Percentiles rank a stretch among this genome's conserved stretches.
These are phyloP conservation scores for Coregonus suidteri DNA, from an alignment of 2,797 vertebrate species.

Conservation along the genomic window DNA sequence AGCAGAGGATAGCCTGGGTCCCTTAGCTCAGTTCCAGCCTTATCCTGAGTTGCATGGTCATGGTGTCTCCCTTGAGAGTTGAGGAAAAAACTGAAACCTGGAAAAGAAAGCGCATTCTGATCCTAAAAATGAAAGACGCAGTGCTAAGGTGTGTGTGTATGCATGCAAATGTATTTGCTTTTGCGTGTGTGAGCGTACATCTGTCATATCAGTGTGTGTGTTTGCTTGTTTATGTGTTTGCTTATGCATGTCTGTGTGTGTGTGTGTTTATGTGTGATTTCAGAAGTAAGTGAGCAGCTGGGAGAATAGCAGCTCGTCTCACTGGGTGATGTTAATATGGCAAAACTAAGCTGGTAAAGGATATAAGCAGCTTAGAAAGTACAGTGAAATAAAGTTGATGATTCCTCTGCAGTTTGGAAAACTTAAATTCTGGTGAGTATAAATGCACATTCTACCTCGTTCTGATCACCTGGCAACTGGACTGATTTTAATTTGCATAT, in stretches of 20 bases:
- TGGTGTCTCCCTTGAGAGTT: not conserved
- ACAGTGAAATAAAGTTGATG: conserved; percentile 82
- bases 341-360: conserved; percentile 73
- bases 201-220: too few species aligned
- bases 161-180: too few species aligned
- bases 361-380: conserved; percentile 84
- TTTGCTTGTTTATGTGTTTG: too few species aligned
- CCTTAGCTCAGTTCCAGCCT: not conserved
- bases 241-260: not conserved
- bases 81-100: not conserved
- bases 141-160: not conserved
- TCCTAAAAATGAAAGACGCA: not conserved
- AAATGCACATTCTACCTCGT: conserved; percentile 68
- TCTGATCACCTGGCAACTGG: conserved; percentile 46
- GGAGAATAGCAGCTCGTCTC: conserved; percentile 78
- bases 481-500: conserved; percentile 39
- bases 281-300: conserved; percentile 31
- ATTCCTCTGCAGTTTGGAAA: conserved; percentile 78
- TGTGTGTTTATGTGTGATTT: not conserved
- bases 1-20: too few species aligned
- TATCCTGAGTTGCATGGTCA: conserved; percentile 1
- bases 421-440: conserved; percentile 78
- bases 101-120: not conserved
- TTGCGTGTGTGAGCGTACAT: too few species aligned
- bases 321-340: conserved; percentile 81